phyloP scores from a whole-genome alignment of 2,797 vertebrate species.

The Lithobates pipiens region DNA sequence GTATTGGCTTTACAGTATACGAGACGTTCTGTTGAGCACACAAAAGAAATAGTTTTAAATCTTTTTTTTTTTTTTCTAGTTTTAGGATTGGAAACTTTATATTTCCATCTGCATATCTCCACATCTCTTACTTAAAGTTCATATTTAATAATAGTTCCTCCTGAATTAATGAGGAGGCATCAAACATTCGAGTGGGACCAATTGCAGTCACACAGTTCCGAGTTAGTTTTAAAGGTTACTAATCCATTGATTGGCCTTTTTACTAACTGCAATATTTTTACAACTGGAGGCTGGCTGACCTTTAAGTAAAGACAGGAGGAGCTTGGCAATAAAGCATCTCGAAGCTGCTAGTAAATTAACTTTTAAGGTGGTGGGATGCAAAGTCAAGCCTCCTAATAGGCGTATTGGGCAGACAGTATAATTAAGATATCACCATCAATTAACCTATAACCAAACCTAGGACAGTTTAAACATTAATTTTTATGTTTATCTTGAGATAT shows the following conservation, averaged over 20 bases:
- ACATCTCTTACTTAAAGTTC: conserved; percentile 1
- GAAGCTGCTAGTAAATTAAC: not conserved
- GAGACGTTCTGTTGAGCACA: not conserved
- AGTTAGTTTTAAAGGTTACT: conserved; percentile 29
- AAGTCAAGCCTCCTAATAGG: no score
- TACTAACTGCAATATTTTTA: conserved; percentile 36
- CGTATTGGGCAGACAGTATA: no score
- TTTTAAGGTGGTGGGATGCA: not conserved
- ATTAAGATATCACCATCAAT: no score
- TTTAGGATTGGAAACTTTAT: not conserved
- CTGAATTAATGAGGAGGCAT: not conserved
- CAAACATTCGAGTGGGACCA: not conserved
- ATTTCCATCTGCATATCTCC: not conserved
- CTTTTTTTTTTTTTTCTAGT: not conserved
- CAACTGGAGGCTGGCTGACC: conserved; percentile 1
- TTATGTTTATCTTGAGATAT: no score
- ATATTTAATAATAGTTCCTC: conserved; percentile 16
- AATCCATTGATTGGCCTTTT: conserved; percentile 10
- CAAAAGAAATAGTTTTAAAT: not conserved
- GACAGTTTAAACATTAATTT: no score
- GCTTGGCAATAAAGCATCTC: not conserved
- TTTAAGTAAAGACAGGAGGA: conserved; percentile 22
- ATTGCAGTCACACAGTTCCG: not conserved
- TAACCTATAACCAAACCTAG: no score
- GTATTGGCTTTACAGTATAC: no score